These are phyloP conservation scores for Philereme transversata DNA, from an alignment of 2,888 invertebrate genomes.

Conservation along the genomic window DNA sequence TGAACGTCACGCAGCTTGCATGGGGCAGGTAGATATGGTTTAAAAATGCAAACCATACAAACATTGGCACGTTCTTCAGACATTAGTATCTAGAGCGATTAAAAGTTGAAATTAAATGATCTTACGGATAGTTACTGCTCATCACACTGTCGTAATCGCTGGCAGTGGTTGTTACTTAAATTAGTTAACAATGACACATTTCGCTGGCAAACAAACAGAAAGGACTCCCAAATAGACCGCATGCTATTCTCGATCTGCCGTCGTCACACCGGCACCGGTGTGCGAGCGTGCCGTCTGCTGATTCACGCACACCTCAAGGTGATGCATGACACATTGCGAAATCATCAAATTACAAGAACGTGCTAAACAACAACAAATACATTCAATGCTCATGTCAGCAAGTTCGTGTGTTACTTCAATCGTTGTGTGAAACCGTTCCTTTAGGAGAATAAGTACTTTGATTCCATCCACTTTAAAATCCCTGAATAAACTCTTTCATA, in stretches of 20 bases:
- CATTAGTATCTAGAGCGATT: slow-evolving; percentile 45
- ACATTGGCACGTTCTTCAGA: slow-evolving; percentile 26
- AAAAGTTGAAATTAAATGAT: slow-evolving; percentile 53
- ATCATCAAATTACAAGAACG: slow-evolving; percentile 29
- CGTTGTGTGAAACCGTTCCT: neutral
- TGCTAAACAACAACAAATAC: slow-evolving; percentile 22
- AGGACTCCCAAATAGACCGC: slow-evolving; percentile 80
- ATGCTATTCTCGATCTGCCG: slow-evolving; percentile 76
- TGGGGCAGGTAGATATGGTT: slow-evolving; percentile 13
- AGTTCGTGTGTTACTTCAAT: neutral
- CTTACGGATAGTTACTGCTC: slow-evolving; percentile 51
- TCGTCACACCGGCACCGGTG: slow-evolving; percentile 67
- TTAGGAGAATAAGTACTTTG: neutral
- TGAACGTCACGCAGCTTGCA: slow-evolving; percentile 30
- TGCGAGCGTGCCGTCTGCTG: slow-evolving; percentile 71
- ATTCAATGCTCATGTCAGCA: slow-evolving; percentile 2
- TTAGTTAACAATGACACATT: slow-evolving; percentile 85
- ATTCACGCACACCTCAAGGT: slow-evolving; percentile 81
- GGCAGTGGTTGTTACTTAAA: slow-evolving; percentile 81
- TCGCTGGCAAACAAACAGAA: slow-evolving; percentile 82
- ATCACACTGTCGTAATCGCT: slow-evolving; percentile 76
- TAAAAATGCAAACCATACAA: slow-evolving; percentile 19
- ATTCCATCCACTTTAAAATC: neutral
- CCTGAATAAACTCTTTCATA: neutral
- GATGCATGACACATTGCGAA: slow-evolving; percentile 47